phyloP scores from a whole-genome alignment of 2,888 invertebrate genomes.

The Dicycla oo region DNA sequence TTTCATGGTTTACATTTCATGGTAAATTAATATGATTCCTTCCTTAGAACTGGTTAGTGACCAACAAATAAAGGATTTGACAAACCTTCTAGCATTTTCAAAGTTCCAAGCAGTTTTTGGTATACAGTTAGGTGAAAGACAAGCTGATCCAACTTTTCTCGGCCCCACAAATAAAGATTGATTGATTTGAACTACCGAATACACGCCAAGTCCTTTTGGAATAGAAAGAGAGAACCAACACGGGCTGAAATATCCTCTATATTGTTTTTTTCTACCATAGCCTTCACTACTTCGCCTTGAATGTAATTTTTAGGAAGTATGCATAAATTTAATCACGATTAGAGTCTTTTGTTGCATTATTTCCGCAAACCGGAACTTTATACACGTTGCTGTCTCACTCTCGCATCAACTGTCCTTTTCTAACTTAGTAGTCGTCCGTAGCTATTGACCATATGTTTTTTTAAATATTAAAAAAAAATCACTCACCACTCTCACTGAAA shows the following conservation, averaged over 20 bases:
- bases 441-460: neutral
- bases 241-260: neutral
- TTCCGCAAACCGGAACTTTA: conserved; percentile 43
- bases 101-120: conserved; percentile 14
- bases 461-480: neutral
- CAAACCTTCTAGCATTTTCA: neutral
- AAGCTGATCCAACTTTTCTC: conserved; percentile 17
- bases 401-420: conserved; percentile 22
- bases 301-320: conserved; percentile 10
- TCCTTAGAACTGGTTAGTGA: neutral
- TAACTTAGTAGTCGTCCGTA: neutral
- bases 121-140: conserved; percentile 10
- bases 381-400: conserved; percentile 17
- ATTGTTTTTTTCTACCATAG: neutral
- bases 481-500: conserved; percentile 56
- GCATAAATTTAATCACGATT: conserved; percentile 43
- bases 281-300: neutral
- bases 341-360: conserved; percentile 39
- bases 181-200: conserved; percentile 21
- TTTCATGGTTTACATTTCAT: too few species aligned
- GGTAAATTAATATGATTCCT: neutral
- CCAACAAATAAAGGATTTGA: neutral
- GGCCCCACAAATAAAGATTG: conserved; percentile 30
- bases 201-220: neutral
- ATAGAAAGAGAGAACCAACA: neutral